These are phyloP conservation scores for Gobius niger DNA, from an alignment of 2,113 vertebrate genomes.

Conservation along the genomic window DNA sequence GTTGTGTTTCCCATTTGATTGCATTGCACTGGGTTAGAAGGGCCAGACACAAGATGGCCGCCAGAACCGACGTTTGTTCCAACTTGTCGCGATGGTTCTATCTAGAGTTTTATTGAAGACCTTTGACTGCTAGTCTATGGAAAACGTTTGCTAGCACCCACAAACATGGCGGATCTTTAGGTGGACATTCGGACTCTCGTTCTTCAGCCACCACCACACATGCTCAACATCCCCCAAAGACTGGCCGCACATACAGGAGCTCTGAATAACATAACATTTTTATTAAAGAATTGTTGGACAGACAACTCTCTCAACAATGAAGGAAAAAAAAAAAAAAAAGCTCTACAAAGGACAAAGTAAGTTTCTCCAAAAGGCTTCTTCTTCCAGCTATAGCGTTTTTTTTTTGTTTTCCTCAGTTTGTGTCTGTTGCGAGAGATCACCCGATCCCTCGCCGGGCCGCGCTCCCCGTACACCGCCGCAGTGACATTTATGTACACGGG, in stretches of 20 bases:
- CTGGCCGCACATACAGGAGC: slow-evolving; percentile 64
- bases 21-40: no score
- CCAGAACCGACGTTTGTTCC: no score
- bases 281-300: slow-evolving; percentile 97
- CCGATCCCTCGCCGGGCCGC: slow-evolving; percentile 82
- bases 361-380: slow-evolving; percentile 77
- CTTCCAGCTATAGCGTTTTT: slow-evolving; percentile 78
- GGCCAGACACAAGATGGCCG: no score
- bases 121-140: no score
- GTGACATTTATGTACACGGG: slow-evolving; percentile 94
- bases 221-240: slow-evolving; percentile 47
- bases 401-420: slow-evolving; percentile 87
- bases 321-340: slow-evolving; percentile 89
- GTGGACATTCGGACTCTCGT: no score
- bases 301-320: slow-evolving; percentile 91
- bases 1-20: no score
- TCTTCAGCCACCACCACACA: background rate
- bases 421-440: slow-evolving; percentile 82
- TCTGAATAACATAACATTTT: slow-evolving; percentile 93
- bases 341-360: slow-evolving; percentile 94
- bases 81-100: no score
- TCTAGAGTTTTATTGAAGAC: no score
- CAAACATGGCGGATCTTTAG: no score
- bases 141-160: no score
- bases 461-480: slow-evolving; percentile 84